These are phyloP conservation scores for Catocala sponsa DNA, from an alignment of 2,888 invertebrate genomes.

Conservation along the genomic window DNA sequence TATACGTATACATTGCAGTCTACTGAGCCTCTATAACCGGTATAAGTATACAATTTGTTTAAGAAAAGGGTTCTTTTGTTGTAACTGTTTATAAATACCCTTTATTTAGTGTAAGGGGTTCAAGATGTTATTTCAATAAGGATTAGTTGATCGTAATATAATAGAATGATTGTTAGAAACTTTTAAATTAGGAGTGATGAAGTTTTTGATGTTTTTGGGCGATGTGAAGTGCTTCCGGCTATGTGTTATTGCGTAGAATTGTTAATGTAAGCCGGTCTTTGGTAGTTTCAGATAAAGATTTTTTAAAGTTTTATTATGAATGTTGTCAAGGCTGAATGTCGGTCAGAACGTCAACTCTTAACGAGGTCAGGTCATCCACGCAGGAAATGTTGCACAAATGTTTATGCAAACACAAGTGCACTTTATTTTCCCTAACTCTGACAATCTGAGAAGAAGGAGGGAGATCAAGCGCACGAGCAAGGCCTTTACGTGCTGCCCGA, in stretches of 20 bases:
- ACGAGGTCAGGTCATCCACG: too few species aligned
- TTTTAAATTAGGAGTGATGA: slow-evolving; percentile 10
- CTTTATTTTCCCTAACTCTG: too few species aligned
- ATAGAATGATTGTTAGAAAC: slow-evolving; percentile 27
- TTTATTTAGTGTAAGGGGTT: slow-evolving; percentile 26
- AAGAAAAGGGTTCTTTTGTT: slow-evolving; percentile 31
- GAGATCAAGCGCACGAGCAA: too few species aligned
- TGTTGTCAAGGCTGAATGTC: too few species aligned
- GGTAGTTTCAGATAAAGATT: too few species aligned
- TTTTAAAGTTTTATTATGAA: too few species aligned
- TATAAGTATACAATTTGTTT: slow-evolving; percentile 31
- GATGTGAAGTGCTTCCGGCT: slow-evolving; percentile 10
- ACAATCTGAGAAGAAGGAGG: too few species aligned
- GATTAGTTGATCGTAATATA: slow-evolving; percentile 46
- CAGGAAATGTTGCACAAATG: too few species aligned
- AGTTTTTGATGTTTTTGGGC: slow-evolving; percentile 5
- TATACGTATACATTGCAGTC: slow-evolving; percentile 38
- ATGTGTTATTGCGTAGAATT: slow-evolving; percentile 1
- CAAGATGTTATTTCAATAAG: slow-evolving; percentile 39
- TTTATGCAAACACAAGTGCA: too few species aligned
- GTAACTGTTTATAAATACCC: slow-evolving; percentile 28
- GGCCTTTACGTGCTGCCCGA: too few species aligned
- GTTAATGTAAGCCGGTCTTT: too few species aligned
- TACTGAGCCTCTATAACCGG: slow-evolving; percentile 40
- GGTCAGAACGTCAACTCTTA: too few species aligned